phyloP scores from a whole-genome alignment of 2,797 vertebrate genomes.

The Smutsia temminckii region DNA sequence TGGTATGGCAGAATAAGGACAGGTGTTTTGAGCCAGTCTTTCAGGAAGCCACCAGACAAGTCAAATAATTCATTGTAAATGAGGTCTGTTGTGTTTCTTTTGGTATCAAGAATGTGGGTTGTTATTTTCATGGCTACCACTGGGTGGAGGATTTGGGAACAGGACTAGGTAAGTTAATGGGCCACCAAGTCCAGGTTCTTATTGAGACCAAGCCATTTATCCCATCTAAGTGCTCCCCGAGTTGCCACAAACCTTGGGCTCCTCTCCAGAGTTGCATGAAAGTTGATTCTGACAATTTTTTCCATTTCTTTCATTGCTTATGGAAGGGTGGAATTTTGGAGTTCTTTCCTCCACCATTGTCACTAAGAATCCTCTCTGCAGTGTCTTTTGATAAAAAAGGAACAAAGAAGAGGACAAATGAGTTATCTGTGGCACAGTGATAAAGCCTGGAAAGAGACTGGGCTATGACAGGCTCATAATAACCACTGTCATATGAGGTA shows the following conservation, averaged over 20 bases:
- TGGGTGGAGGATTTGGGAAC: neutral
- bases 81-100: neutral
- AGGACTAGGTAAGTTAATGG: neutral
- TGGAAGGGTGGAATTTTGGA: neutral
- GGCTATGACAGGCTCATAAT: neutral
- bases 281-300: neutral
- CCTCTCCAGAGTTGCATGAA: conserved; percentile 11
- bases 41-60: neutral
- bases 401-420: neutral
- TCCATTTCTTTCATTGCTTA: conserved; percentile 13
- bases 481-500: neutral
- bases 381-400: neutral
- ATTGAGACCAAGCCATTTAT: neutral
- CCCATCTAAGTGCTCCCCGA: neutral
- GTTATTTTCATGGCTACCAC: neutral
- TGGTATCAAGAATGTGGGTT: neutral
- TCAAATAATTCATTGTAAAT: neutral
- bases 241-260: neutral
- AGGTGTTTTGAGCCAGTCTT: neutral
- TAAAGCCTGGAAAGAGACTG: neutral
- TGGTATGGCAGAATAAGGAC: neutral
- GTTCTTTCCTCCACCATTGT: neutral
- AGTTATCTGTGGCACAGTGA: neutral
- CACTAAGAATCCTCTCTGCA: neutral
- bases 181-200: neutral